Conservation (phyloP, 2,797 vertebrate species). For the Champsocephalus gunnari region DNA sequence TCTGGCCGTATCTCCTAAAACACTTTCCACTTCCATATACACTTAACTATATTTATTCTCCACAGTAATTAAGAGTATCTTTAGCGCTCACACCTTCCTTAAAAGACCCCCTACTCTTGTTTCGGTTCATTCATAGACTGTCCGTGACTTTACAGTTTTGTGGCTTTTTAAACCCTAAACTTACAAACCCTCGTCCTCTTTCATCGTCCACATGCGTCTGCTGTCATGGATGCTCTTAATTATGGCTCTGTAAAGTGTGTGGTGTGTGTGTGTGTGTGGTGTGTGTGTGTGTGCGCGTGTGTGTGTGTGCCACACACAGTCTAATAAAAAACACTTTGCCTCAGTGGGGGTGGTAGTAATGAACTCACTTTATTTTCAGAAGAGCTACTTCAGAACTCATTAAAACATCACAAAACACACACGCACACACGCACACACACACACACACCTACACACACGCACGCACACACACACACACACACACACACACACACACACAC, state of each 20-base stretch:
- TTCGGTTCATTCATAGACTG: not conserved
- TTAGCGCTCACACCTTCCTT: not conserved
- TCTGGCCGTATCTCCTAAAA: no score
- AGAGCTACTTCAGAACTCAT: conserved; percentile 30
- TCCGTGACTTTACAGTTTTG: conserved; percentile 18
- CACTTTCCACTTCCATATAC: not conserved
- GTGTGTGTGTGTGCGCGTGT: conserved; percentile 8
- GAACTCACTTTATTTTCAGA: conserved; percentile 32
- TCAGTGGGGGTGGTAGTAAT: conserved; percentile 29
- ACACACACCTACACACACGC: no score
- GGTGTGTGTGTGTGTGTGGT: conserved; percentile 1
- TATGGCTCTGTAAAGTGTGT: conserved; percentile 28
- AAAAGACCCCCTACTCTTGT: not conserved
- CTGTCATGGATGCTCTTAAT: conserved; percentile 23
- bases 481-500: not conserved
- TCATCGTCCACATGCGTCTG: conserved; percentile 26
- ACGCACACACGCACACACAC: no score
- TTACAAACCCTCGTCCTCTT: conserved; percentile 33
- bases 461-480: conserved; percentile 8
- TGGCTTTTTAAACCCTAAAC: conserved; percentile 12
- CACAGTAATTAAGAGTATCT: not conserved
- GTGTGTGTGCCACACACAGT: conserved; percentile 11
- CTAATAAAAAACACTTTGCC: conserved; percentile 36
- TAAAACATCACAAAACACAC: not conserved
- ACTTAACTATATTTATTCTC: not conserved